A percentile compares a stretch with the other conserved stretches of the same genome.
phyloP scores from a whole-genome alignment of 2,113 vertebrate genomes.

The Carollia perspicillata region DNA sequence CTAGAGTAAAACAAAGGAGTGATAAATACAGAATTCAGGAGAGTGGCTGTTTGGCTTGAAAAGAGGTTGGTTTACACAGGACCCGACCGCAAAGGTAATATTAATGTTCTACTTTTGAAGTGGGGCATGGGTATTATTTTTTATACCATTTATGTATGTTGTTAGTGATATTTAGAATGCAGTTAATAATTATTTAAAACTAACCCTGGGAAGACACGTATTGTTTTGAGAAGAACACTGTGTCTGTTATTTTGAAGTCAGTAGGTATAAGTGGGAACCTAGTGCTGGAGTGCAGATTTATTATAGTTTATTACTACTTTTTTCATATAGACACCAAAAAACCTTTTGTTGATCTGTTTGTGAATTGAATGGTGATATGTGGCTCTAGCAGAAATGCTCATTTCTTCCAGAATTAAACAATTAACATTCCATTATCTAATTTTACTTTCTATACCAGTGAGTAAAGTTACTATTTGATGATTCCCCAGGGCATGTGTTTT shows the following conservation, averaged over 20 bases:
- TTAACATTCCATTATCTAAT: neutral
- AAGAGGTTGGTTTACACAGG: neutral
- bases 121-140: neutral
- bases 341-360: neutral
- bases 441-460: constrained; percentile 14
- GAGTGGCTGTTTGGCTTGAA: neutral
- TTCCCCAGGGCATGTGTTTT: neutral
- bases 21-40: neutral
- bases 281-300: neutral
- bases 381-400: neutral
- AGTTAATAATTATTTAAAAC: constrained; percentile 37
- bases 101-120: neutral
- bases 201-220: neutral
- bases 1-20: constrained; percentile 24
- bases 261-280: neutral
- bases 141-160: neutral
- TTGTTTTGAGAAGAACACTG: constrained; percentile 21
- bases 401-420: neutral
- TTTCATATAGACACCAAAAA: neutral
- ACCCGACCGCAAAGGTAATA: neutral
- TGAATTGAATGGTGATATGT: neutral
- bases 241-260: constrained; percentile 36
- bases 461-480: neutral
- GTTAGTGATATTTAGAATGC: neutral
- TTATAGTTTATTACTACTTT: constrained; percentile 5